Percentiles rank a stretch among this genome's conserved stretches.
Evolutionary conservation across 2,888 invertebrate species (phyloP).

Genomic region (Celastrina argiolus): DNA sequence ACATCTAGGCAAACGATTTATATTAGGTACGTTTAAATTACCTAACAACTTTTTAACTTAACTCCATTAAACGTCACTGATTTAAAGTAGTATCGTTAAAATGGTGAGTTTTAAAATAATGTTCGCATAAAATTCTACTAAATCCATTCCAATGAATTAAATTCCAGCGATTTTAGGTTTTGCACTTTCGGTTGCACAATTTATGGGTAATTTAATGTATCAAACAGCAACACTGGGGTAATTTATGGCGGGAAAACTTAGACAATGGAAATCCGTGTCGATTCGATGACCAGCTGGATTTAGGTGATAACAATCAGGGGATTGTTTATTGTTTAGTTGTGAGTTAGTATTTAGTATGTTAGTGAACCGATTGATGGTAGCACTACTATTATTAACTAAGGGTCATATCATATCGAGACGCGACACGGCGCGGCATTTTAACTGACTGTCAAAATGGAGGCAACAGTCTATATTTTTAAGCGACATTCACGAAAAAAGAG

Average conservation of each 20-base stretch:
- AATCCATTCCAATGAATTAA: conserved; percentile 4
- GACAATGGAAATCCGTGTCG: conserved; percentile 57
- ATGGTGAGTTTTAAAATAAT: not conserved
- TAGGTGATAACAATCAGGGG: not conserved
- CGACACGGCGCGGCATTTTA: no score
- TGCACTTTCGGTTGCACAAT: conserved; percentile 1
- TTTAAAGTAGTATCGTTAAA: not conserved
- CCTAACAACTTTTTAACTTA: not conserved
- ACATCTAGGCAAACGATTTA: no score
- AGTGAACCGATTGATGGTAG: not conserved
- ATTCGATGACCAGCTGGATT: conserved; percentile 33
- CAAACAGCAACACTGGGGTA: conserved; percentile 30
- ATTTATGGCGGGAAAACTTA: conserved; percentile 58
- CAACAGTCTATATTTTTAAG: no score
- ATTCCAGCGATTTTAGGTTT: conserved; percentile 1
- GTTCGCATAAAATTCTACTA: not conserved
- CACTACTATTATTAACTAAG: no score
- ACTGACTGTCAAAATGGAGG: no score
- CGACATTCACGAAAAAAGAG: no score
- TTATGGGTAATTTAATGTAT: conserved; percentile 13
- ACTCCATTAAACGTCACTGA: not conserved
- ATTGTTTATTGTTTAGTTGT: conserved; percentile 16
- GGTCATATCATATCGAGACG: no score
- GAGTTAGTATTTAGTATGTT: not conserved
- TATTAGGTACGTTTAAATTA: no score